Base-by-base conservation (phyloP, 2,888 invertebrate genomes). In the Rhagophthalmus giganteus region DNA sequence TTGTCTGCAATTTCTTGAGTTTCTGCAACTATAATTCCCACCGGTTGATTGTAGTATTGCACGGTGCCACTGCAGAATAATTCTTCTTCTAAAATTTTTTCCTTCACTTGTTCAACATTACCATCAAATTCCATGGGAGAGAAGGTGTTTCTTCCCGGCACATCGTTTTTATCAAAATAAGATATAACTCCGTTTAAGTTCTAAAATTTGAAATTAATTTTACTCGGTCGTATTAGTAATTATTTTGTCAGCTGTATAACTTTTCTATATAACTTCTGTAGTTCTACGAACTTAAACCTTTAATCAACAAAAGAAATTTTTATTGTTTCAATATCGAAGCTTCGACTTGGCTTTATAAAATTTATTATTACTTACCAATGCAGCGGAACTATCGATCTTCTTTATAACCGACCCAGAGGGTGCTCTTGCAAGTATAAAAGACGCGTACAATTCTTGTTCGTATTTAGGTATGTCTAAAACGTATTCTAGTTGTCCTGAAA, bases 11-110 rank as follows among this genome's bases (percentile, higher is more conserved):
- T 58, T 0, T 74, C 74, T 15, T 79, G 79, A 1, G 78, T 79
- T 7, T 74, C 78, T 0, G 90, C 91, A 0, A 85, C 82, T 6
- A 91, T 76, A 1, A 90, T 63, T 0, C 86, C 91, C 1, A 89
- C 63, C 0, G 89, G 83, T 62, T 91, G 90, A 0, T 87, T 85
- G 51, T 84, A 80, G 66, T 80, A 88, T 6, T 72, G 66, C 0
- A 86, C 75, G 10, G 73, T 64, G 15, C 77, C 79, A 51, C 75
- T 74, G 28, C 75, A 78, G 39, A 80, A 74, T 8, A 79, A 61
- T 66, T 76, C 76, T 63, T 79, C 79, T 1, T 71, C 67, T 6
- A 2, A n/a, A n/a, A n/a, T n/a, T n/a, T n/a, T n/a, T n/a, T n/a
- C n/a, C n/a, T n/a, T n/a, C n/a, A n/a, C n/a, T n/a, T n/a, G n/a